Evolutionary conservation across 1,140 invertebrate species (phyloP).

Genomic region (Dendrolimus punctatus): DNA sequence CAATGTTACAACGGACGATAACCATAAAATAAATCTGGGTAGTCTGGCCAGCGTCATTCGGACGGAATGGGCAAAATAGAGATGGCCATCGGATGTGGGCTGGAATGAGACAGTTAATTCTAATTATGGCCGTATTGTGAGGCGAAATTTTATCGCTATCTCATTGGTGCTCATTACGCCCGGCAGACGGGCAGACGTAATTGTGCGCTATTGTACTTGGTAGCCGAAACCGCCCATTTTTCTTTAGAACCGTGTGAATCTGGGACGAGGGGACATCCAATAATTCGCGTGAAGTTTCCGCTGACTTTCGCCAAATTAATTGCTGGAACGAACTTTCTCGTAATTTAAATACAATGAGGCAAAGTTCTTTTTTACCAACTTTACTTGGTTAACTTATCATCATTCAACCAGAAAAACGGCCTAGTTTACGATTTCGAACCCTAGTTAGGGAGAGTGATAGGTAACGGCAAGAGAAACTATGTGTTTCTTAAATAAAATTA

Average conservation of each 20-base stretch:
- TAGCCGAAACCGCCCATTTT: conserved; percentile 43
- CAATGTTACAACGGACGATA: too few relatives aligned
- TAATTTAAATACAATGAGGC: background rate
- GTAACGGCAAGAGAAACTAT: too few relatives aligned
- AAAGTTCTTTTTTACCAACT: too few relatives aligned
- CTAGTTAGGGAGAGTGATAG: too few relatives aligned
- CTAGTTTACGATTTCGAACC: too few relatives aligned
- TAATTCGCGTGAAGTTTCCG: conserved; percentile 30
- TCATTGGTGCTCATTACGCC: conserved; percentile 62
- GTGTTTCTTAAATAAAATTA: too few relatives aligned
- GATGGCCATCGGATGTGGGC: conserved; percentile 56
- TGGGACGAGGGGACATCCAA: conserved; percentile 30
- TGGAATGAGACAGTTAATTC: conserved; percentile 68
- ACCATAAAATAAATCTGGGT: background rate
- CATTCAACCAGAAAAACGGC: too few relatives aligned
- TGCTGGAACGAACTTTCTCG: background rate
- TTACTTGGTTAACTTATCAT: too few relatives aligned
- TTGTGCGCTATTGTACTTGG: conserved; percentile 56
- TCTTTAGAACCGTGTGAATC: conserved; percentile 54
- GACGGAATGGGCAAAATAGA: conserved; percentile 30
- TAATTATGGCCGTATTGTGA: conserved; percentile 66
- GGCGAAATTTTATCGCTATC: conserved; percentile 67
- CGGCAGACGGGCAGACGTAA: conserved; percentile 33
- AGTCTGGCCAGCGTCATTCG: conserved; percentile 47
- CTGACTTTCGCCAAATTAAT: conserved; percentile 14